A percentile compares a stretch with the other conserved stretches of the same genome.
phyloP scores from a whole-genome alignment of 2,888 invertebrate genomes.

The Lasioglossum marginatum region DNA sequence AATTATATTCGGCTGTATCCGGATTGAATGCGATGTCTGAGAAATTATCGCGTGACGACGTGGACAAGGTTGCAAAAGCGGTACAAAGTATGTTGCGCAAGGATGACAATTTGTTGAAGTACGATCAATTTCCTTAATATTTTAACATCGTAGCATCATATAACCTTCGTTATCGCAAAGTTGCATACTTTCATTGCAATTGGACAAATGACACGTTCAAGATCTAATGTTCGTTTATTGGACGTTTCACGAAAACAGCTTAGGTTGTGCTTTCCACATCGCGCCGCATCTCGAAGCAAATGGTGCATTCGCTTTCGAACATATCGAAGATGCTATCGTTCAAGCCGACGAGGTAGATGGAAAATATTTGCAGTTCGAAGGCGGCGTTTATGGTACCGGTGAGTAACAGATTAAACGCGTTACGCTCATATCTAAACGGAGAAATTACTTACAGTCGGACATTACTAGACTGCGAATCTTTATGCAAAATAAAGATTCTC shows the following conservation, averaged over 20 bases:
- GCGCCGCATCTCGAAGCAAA: slow-evolving; percentile 91
- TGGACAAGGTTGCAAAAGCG: slow-evolving; percentile 89
- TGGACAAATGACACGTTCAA: neutral
- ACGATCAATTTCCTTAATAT: slow-evolving; percentile 50
- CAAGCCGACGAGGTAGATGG: slow-evolving; percentile 98
- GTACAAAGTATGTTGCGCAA: slow-evolving; percentile 92
- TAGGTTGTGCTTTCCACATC: slow-evolving; percentile 93
- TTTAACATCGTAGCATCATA: neutral
- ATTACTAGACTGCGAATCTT: too few species aligned
- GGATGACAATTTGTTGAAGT: slow-evolving; percentile 92
- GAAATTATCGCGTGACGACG: slow-evolving; percentile 86
- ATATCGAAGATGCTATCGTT: slow-evolving; percentile 96
- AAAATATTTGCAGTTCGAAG: slow-evolving; percentile 95
- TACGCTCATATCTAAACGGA: too few species aligned
- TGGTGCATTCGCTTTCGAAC: slow-evolving; percentile 89
- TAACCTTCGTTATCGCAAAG: neutral
- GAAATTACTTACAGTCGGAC: too few species aligned
- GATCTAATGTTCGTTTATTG: slow-evolving; percentile 33
- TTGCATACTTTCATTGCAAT: neutral
- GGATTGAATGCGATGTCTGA: slow-evolving; percentile 89
- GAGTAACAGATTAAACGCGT: slow-evolving; percentile 48
- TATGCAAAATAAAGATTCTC: too few species aligned
- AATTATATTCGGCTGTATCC: slow-evolving; percentile 91
- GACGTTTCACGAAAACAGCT: slow-evolving; percentile 84
- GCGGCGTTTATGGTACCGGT: slow-evolving; percentile 92